Percentiles rank a stretch among this genome's conserved stretches.
Conservation (phyloP, 2,113 vertebrate species). For the Etheostoma spectabile region DNA sequence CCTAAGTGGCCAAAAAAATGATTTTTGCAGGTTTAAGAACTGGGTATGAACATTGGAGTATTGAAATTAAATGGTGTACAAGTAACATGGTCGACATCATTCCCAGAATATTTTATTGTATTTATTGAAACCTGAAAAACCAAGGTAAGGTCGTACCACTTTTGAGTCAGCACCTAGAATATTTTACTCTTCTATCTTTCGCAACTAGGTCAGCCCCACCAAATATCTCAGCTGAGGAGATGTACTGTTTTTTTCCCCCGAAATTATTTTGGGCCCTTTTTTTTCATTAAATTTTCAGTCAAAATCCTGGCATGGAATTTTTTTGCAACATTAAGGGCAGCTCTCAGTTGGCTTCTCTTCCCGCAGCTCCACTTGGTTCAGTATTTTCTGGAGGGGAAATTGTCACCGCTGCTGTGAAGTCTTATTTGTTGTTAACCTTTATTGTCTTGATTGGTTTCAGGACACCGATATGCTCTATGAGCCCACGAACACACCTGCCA, state of each 20-base stretch:
- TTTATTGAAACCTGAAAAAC: neutral
- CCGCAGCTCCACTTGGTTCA: constrained; percentile 3
- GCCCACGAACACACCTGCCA: constrained; percentile 92
- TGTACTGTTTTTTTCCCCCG: constrained; percentile 1
- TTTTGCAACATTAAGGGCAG: constrained; percentile 23
- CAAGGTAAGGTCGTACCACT: neutral
- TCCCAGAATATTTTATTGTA: neutral
- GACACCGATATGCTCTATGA: constrained; percentile 98
- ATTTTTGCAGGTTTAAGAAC: neutral
- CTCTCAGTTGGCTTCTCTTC: constrained; percentile 24
- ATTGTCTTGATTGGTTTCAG: constrained; percentile 74
- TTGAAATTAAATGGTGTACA: neutral
- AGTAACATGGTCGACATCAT: neutral
- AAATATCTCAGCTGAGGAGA: constrained; percentile 26
- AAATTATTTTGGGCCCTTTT: constrained; percentile 49
- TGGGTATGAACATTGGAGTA: neutral
- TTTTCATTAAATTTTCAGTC: constrained; percentile 58
- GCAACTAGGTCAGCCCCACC: constrained; percentile 54
- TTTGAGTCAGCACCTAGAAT: constrained; percentile 13
- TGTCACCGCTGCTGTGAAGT: neutral
- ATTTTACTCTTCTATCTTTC: neutral
- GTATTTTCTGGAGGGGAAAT: constrained; percentile 12
- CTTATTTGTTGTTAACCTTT: neutral
- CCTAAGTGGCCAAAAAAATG: neutral
- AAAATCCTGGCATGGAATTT: constrained; percentile 17